A percentile compares a stretch with the other conserved stretches of the same genome.
These are phyloP conservation scores for Tachysurus vachellii DNA, from an alignment of 2,113 vertebrate species.

Conservation along the genomic window DNA sequence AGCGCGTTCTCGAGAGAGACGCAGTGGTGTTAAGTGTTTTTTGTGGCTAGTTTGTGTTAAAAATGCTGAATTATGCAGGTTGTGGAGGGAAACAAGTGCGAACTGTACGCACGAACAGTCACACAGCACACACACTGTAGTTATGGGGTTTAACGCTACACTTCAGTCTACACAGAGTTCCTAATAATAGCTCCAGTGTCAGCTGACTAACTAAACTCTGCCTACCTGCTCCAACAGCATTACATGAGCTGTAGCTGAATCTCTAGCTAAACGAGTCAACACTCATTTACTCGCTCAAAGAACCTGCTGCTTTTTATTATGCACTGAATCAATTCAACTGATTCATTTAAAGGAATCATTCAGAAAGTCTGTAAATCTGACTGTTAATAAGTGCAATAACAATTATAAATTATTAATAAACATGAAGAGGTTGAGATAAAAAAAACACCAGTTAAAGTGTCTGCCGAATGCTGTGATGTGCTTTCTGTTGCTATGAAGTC, in stretches of 20 bases:
- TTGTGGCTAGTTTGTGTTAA: constrained; percentile 39
- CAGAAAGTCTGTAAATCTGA: neutral
- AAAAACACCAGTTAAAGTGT: no score
- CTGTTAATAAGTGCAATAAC: neutral
- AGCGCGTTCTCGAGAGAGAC: neutral
- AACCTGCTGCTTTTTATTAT: neutral
- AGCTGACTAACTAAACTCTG: neutral
- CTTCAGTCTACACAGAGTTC: neutral
- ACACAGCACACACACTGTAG: neutral
- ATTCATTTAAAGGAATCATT: neutral
- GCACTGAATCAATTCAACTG: neutral
- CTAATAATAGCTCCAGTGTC: neutral
- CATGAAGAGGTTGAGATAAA: neutral
- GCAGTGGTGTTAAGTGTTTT: constrained; percentile 11
- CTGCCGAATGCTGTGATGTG: no score
- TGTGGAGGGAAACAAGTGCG: constrained; percentile 17
- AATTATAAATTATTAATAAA: neutral
- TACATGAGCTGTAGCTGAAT: neutral
- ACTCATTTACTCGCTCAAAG: neutral
- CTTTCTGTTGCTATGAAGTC: no score
- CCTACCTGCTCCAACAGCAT: neutral
- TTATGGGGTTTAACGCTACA: neutral
- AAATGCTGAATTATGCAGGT: constrained; percentile 43
- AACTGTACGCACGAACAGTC: constrained; percentile 1
- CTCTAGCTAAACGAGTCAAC: neutral